phyloP scores from a whole-genome alignment of 2,113 vertebrate species.

The Forbesichthys agassizii region DNA sequence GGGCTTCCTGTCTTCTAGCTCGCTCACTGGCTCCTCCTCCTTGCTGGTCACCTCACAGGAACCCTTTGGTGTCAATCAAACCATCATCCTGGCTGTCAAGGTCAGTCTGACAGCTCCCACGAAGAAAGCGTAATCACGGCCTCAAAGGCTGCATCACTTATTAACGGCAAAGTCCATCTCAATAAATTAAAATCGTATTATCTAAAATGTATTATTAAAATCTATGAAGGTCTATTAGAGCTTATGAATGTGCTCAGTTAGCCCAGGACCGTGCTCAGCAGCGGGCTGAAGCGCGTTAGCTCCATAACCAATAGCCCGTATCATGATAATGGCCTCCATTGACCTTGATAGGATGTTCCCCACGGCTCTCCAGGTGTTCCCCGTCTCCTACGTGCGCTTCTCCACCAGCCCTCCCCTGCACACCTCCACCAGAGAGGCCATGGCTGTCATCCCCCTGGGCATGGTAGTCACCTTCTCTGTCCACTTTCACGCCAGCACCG shows the following conservation, averaged over 20 bases:
- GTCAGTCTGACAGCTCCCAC: slow-evolving; percentile 47
- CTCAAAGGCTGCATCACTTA: not conserved
- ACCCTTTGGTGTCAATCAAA: slow-evolving; percentile 79
- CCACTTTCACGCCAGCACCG: slow-evolving; percentile 89
- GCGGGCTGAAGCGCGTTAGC: no score
- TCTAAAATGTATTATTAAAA: no score
- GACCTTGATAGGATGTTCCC: slow-evolving; percentile 2
- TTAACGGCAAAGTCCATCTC: slow-evolving; percentile 2
- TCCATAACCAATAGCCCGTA: not conserved
- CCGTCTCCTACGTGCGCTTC: slow-evolving; percentile 88
- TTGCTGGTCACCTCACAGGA: slow-evolving; percentile 88
- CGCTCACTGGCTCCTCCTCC: slow-evolving; percentile 81
- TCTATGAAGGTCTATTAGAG: not conserved
- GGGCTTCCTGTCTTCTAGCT: slow-evolving; percentile 83
- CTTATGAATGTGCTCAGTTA: not conserved
- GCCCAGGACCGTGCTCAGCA: not conserved
- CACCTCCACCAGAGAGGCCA: slow-evolving; percentile 69
- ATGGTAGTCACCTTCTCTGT: slow-evolving; percentile 83
- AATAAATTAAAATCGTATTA: not conserved
- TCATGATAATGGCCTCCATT: slow-evolving; percentile 1
- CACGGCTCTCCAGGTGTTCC: slow-evolving; percentile 81
- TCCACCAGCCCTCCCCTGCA: slow-evolving; percentile 82
- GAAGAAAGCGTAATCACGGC: not conserved
- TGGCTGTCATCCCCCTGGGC: slow-evolving; percentile 85
- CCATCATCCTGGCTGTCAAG: slow-evolving; percentile 76